Evolutionary conservation across 1,140 invertebrate genomes (phyloP), one percentile per base, ranked within the genome.

Genomic region (Heliconius nattereri): DNA sequence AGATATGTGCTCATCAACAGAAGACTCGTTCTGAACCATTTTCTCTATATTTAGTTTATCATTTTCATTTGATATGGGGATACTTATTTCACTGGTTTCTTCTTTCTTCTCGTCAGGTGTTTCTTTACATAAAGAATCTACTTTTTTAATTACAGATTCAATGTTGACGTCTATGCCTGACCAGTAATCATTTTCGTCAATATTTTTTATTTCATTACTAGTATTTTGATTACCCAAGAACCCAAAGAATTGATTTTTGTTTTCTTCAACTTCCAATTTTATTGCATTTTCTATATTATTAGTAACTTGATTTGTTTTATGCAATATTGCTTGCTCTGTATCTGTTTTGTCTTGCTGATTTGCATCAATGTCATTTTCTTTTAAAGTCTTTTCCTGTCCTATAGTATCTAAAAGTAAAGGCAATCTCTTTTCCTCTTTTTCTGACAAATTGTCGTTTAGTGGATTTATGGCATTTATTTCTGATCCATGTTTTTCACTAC

Each of bases 81-180:
- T 37, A 40, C 16, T 66, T 49, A 60, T 16, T 72, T 81, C 72
- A 75, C 29, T 75, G 13, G 71, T 80, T 73, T 84, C 82, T 84
- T 81, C 81, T 29, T 88, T 85, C 79, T 80, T 86, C 54, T 87
- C 85, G 37, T 92, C 89, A 71, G 79, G 71, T 78, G 78, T 91
- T 66, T 94, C 93, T 82, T 92, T 94, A 78, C 91, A 92, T 78
- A 93, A 81, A 20, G 96, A 96, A 85, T 97, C 96, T 0, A 97
- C 96, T 80, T 97, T 97, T 89, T 97, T 97, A 75, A 97, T 97
- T 20, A 97, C 97, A 40, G 96, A 97, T 82, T 97, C 97, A 78
- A 97, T 97, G 84, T 97, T 97, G 2, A 97, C 95, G 84, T 97
- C 97, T 90, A 97, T 97, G 2, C 96, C 96, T 32, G 96, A 96